Conservation (phyloP, 2,888 invertebrate species). For the Erynnis tages region DNA sequence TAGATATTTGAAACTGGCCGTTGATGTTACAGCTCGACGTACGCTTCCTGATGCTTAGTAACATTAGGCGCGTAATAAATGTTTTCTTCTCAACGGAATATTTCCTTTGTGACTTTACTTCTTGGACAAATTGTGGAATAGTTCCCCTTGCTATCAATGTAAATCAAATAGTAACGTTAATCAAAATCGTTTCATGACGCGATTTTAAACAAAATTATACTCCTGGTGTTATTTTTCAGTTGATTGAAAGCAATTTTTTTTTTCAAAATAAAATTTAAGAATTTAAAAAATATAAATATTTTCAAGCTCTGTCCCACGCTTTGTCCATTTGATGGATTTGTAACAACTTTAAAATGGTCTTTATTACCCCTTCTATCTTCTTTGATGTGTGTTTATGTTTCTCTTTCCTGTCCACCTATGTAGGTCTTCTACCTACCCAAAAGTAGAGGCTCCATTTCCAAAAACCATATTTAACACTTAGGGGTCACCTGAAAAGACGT, state of each 20-base stretch:
- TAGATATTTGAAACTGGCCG: slow-evolving; percentile 65
- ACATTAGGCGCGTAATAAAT: slow-evolving; percentile 80
- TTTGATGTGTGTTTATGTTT: slow-evolving; percentile 74
- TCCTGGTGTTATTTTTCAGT: no score
- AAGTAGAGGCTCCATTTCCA: slow-evolving; percentile 54
- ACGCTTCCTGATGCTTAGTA: slow-evolving; percentile 78
- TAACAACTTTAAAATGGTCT: slow-evolving; percentile 48
- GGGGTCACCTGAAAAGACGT: slow-evolving; percentile 69
- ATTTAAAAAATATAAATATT: background rate
- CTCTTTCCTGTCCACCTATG: slow-evolving; percentile 57
- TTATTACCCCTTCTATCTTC: slow-evolving; percentile 57
- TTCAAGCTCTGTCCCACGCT: slow-evolving; percentile 41
- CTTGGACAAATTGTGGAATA: slow-evolving; percentile 56
- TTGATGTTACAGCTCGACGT: slow-evolving; percentile 77
- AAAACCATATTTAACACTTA: slow-evolving; percentile 52
- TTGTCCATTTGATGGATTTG: slow-evolving; percentile 50
- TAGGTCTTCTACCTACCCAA: slow-evolving; percentile 56
- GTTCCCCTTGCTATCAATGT: no score
- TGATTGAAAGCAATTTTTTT: no score
- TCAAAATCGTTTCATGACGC: no score
- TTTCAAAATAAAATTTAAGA: no score
- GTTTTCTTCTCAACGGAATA: slow-evolving; percentile 71
- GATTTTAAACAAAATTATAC: no score
- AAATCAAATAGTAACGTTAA: no score
- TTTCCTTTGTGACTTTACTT: slow-evolving; percentile 47